Base-by-base conservation (phyloP, 2,797 vertebrate species). In the Anomalospiza imberbis region DNA sequence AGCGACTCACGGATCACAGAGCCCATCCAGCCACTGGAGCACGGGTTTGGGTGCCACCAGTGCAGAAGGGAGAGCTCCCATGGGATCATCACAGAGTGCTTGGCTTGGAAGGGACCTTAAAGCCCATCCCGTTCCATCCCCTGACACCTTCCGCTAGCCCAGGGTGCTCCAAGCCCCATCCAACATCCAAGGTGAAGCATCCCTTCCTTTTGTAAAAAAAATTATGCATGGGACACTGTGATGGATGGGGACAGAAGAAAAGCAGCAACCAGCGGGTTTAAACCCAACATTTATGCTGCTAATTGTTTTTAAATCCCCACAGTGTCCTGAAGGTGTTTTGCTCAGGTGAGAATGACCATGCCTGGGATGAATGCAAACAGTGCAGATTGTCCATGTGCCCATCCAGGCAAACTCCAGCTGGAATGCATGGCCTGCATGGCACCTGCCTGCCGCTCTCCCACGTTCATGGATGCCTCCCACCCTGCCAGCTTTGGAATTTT, bases 381-480 rank as follows among this genome's bases (percentile, higher is more conserved):
- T 0, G 5, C 17, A 6, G 5, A 17, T 32, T 9, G 13, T 51
- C 78, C 2, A 0, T 3, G 31, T 48, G 44, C 48, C 19, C 7
- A n/a, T 28, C 74, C 12, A 1, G 1, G 5, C 38, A 32, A 66
- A 40, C 21, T 25, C 58, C 6, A 10, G 42, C 4, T n/a, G 42
- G 51, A 48, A 42, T 3, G 9, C 20, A 21, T 0, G 0, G 13
- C 32, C 63, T 7, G 2, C 53, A 38, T 50, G 20, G 44, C 20
- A 9, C 2, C n/a, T 11, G 2, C 66, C 29, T 8, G 57, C 16
- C 32, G 34, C 47, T 24, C 17, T 42, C 60, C 0, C 0, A 0
- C 11, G 22, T 13, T 17, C 45, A 12, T 1, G 0, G 3, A 20
- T 38, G n/a, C 26, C 62, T 58, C 76, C 3, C 5, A 40, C 28